Base-by-base conservation (phyloP, 2,113 vertebrate species). In the Ivindomyrus marchei region DNA sequence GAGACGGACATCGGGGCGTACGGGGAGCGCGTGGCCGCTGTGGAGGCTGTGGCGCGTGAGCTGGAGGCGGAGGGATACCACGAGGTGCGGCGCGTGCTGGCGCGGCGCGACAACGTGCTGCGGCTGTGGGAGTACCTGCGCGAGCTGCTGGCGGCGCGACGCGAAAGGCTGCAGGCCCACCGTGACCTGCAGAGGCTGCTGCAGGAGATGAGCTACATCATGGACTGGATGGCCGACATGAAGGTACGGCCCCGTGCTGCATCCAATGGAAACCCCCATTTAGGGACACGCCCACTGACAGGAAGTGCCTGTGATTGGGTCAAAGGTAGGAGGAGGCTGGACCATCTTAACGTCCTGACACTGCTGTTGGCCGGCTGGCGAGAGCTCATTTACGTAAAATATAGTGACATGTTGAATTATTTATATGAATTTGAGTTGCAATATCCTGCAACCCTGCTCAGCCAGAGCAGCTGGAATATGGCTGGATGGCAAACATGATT, bases 151-250 rank as follows among this genome's bases (percentile, higher is more conserved):
- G 95, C 97, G 0, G 96, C 96, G 4, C 95, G 98, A 0, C 94
- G 98, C 0, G 97, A 97, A 92, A 94, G 98, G 52, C 95, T 99
- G 0, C 93, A 95, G 6, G 92, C 97, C 70, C 97, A 97, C 92
- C 93, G 97, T 17, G 97, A 98, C 92, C 94, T 99, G 11, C 98
- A 99, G 94, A 96, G 97, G 89, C 96, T 98, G 91, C 96, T 99
- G 85, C 95, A 97, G 92, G 98, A 99, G 91, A 96, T 99, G 95
- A 95, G 95, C 49, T 97, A 98, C 95, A 98, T 98, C 92, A 97
- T 97, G 97, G 98, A 97, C 93, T 99, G 98, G 98, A 98, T 97
- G 96, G 97, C 95, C 74, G 98, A 99, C 88, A 98, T 98, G 97
- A 98, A 98, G 97, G 98, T 98, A 36, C 50, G 1, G 47, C 85